Conservation (phyloP, 2,113 vertebrate genomes). For the Euleptes europaea region DNA sequence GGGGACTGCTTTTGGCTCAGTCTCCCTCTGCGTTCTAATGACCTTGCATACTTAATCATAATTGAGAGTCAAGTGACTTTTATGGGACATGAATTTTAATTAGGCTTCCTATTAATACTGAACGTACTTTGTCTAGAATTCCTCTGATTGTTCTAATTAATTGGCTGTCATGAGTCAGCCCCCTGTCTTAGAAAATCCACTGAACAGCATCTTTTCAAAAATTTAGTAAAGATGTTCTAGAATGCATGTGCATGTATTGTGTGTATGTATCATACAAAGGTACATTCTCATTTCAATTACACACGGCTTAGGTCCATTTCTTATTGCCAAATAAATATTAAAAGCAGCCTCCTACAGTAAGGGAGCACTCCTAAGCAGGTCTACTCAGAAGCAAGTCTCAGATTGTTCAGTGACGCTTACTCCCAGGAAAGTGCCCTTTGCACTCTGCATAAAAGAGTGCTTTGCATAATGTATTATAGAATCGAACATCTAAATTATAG, state of each 20-base stretch:
- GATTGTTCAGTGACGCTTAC: too few relatives aligned
- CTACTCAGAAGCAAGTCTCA: too few relatives aligned
- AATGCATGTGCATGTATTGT: not conserved
- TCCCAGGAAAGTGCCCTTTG: too few relatives aligned
- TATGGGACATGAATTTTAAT: slow-evolving; percentile 69
- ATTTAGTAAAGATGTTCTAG: slow-evolving; percentile 69
- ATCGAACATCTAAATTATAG: not conserved
- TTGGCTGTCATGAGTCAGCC: slow-evolving; percentile 62
- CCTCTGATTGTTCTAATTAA: slow-evolving; percentile 76
- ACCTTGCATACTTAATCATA: slow-evolving; percentile 74
- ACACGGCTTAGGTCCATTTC: slow-evolving; percentile 26
- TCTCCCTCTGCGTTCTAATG: slow-evolving; percentile 54
- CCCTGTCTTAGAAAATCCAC: slow-evolving; percentile 66
- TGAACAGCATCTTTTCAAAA: slow-evolving; percentile 67
- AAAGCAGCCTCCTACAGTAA: not conserved
- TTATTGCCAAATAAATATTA: slow-evolving; percentile 12
- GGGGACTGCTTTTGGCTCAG: slow-evolving; percentile 51
- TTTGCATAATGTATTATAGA: not conserved
- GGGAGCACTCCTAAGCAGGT: too few relatives aligned
- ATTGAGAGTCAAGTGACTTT: slow-evolving; percentile 73
- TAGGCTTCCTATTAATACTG: slow-evolving; percentile 65
- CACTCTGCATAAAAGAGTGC: slow-evolving; percentile 1
- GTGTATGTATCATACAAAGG: slow-evolving; percentile 36
- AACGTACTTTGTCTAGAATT: slow-evolving; percentile 70
- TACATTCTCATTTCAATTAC: slow-evolving; percentile 56